Base-by-base conservation (phyloP, 2,888 invertebrate genomes). In the Subacronicta megacephala region DNA sequence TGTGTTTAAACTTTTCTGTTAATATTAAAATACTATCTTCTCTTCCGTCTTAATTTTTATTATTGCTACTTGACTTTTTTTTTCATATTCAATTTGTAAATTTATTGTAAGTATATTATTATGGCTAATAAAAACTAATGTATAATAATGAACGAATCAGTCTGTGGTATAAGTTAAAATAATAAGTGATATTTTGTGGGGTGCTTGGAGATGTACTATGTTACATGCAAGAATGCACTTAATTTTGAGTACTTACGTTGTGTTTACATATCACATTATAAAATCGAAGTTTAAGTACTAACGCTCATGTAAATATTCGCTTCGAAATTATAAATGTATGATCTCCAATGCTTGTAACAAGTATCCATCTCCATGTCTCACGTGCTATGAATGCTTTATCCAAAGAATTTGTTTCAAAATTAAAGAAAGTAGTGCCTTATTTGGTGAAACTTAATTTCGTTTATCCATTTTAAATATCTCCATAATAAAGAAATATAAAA, bases 341-440 rank as follows among this genome's bases (percentile, higher is more conserved):
- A 75, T 73, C 66, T 72, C 65, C 66, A 77, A 68, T 73, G 80
- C 80, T 77, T 79, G 82, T 80, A 80, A 80, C 69, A 76, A 75
- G 53, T 63, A 65, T 69, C 42, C 80, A 75, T 81, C 82, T 83
- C 82, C 80, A 67, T 35, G 82, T 82, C 77, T 81, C 79, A 63
- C 75, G 84, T 78, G 81, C 76, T 80, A 67, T 63, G 55, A 77
- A 70, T 62, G 62, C 72, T 74, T 70, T 62, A 64, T 66, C 65
- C 65, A 68, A 77, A 66, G 69, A 70, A 55, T 63, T 53, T 56
- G 47, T 61, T 71, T 65, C 49, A 46, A 62, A 54, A 63, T 56
- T 65, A 47, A 51, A 62, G 55, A 52, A 61, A 65, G 85, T 87
- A 88, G 89, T 90, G 91, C 90, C 88, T 90, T 91, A 89, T 88